These are phyloP conservation scores for Mycteria americana DNA, from an alignment of 2,797 vertebrate species.

Conservation along the genomic window DNA sequence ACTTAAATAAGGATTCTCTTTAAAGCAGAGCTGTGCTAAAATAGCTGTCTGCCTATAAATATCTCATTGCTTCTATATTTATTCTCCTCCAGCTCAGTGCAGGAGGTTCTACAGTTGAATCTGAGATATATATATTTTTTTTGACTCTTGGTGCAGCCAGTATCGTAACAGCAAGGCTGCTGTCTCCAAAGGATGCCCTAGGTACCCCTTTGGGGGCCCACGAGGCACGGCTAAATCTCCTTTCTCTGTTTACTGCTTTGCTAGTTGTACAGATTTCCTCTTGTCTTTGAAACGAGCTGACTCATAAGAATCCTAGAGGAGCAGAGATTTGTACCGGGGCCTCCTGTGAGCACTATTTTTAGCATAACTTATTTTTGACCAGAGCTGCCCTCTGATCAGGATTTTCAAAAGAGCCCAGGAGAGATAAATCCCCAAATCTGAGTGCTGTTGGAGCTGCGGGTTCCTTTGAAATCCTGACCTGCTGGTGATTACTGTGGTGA, in stretches of 20 bases:
- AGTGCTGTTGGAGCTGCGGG: not conserved
- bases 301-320: not conserved
- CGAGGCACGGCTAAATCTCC: not conserved
- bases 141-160: not conserved
- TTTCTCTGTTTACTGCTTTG: not conserved
- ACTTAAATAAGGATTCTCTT: slow-evolving; percentile 59
- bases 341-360: slow-evolving; percentile 35
- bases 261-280: not conserved
- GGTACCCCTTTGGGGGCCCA: not conserved
- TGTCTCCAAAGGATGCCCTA: not conserved
- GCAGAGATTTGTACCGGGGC: not conserved
- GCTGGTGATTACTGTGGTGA: not conserved
- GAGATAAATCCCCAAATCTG: slow-evolving; percentile 40
- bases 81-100: not conserved
- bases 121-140: not conserved
- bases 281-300: slow-evolving; percentile 32
- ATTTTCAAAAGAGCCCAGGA: slow-evolving; percentile 42
- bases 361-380: slow-evolving; percentile 7
- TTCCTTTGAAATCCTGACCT: slow-evolving; percentile 50
- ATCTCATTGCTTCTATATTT: slow-evolving; percentile 46
- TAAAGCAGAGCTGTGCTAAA: slow-evolving; percentile 39
- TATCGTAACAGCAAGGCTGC: not conserved
- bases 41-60: slow-evolving; percentile 56
- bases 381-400: slow-evolving; percentile 30
- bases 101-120: not conserved